Evolutionary conservation across 2,113 vertebrate species (phyloP).

Genomic region (Labrus mixtus): DNA sequence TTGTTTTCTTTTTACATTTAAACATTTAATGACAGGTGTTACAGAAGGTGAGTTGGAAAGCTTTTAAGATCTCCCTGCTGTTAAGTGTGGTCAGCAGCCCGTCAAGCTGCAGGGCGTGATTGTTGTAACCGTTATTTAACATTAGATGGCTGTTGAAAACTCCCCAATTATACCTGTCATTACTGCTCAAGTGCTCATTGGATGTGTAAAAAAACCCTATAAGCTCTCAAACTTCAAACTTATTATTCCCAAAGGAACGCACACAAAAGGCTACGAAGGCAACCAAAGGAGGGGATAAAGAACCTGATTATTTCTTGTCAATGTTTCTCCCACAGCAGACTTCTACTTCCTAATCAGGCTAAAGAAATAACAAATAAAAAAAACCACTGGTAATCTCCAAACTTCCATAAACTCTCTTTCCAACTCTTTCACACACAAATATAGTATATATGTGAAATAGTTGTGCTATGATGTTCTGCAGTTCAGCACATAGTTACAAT

Average conservation of each 20-base stretch:
- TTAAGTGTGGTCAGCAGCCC: neutral
- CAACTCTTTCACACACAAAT: neutral
- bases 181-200: conserved; percentile 45
- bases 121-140: conserved; percentile 38
- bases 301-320: conserved; percentile 27
- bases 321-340: conserved; percentile 28
- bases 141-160: conserved; percentile 52
- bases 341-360: conserved; percentile 34
- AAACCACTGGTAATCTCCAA: neutral
- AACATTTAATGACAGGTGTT: neutral
- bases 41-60: conserved; percentile 1
- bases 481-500: neutral
- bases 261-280: conserved; percentile 17
- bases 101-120: conserved; percentile 48
- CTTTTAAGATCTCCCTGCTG: neutral
- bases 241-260: conserved; percentile 37
- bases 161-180: conserved; percentile 48
- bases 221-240: conserved; percentile 38
- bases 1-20: neutral
- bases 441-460: too few species aligned
- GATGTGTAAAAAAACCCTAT: conserved; percentile 47
- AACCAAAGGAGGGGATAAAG: conserved; percentile 36
- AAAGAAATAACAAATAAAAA: conserved; percentile 7
- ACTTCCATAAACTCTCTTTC: neutral
- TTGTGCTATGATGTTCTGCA: too few species aligned